These are phyloP conservation scores for Acanthosepion pharaonis DNA, from an alignment of 2,888 invertebrate species.

Conservation along the genomic window DNA sequence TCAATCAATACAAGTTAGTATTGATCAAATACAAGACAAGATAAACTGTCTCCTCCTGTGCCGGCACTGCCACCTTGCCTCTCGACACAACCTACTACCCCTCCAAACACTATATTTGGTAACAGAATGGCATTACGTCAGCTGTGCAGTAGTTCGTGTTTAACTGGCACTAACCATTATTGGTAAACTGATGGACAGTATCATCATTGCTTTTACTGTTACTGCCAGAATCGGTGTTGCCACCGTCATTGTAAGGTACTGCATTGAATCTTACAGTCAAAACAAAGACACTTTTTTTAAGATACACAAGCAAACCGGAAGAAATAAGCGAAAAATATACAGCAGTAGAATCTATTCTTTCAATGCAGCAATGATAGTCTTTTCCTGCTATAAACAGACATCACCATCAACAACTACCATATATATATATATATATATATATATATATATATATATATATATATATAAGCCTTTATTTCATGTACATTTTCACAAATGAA, in stretches of 20 bases:
- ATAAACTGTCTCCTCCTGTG: neutral
- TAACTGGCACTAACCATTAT: conserved; percentile 33
- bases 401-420: neutral
- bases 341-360: neutral
- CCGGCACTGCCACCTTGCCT: neutral
- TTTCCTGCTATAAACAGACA: neutral
- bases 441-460: neutral
- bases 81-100: neutral
- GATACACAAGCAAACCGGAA: neutral
- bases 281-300: neutral
- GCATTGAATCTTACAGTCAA: neutral
- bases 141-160: neutral
- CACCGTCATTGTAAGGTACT: neutral
- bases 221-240: neutral
- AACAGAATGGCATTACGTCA: conserved; percentile 11
- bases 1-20: neutral
- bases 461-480: neutral
- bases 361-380: neutral
- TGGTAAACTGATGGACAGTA: neutral
- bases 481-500: neutral
- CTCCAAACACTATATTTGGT: neutral
- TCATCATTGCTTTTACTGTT: neutral
- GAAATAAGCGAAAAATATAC: neutral
- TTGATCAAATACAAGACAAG: neutral
- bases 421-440: too few relatives aligned